Evolutionary conservation across 2,888 invertebrate genomes (phyloP).

Genomic region (Hipparchia semele): DNA sequence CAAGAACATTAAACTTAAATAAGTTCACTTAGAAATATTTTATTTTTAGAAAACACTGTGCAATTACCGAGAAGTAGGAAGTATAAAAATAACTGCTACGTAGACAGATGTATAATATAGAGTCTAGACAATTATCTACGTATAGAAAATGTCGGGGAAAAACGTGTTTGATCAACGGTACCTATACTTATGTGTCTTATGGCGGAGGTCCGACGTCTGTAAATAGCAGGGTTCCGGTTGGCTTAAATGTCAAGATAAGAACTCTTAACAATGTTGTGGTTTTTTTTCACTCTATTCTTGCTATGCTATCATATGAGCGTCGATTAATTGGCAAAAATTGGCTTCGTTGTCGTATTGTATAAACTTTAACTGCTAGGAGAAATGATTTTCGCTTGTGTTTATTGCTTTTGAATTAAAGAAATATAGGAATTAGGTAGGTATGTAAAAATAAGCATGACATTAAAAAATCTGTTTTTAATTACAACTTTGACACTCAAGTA

Average conservation of each 20-base stretch:
- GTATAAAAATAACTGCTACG: slow-evolving; percentile 1
- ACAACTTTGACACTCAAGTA: too few species aligned
- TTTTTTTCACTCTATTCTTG: slow-evolving; percentile 12
- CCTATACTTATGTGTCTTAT: slow-evolving; percentile 28
- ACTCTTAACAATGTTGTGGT: slow-evolving; percentile 15
- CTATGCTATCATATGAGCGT: neutral
- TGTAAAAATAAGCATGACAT: too few species aligned
- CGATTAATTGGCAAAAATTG: too few species aligned
- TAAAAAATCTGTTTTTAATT: too few species aligned
- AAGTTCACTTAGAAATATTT: too few species aligned
- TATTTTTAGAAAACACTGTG: too few species aligned
- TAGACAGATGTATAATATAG: neutral
- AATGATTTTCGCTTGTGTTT: too few species aligned
- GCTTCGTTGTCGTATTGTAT: too few species aligned
- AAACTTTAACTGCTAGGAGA: too few species aligned
- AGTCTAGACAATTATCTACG: slow-evolving; percentile 19
- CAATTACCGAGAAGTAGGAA: neutral
- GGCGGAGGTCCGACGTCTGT: slow-evolving; percentile 31
- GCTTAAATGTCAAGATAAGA: slow-evolving; percentile 36
- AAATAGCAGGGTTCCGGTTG: slow-evolving; percentile 39
- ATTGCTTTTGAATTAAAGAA: too few species aligned
- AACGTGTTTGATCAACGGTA: slow-evolving; percentile 24
- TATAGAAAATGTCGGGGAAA: slow-evolving; percentile 26
- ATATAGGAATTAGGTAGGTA: too few species aligned
- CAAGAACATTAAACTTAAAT: too few species aligned